Evolutionary conservation across 1,140 invertebrate genomes (phyloP).

Genomic region (Gonioctena quinquepunctata): DNA sequence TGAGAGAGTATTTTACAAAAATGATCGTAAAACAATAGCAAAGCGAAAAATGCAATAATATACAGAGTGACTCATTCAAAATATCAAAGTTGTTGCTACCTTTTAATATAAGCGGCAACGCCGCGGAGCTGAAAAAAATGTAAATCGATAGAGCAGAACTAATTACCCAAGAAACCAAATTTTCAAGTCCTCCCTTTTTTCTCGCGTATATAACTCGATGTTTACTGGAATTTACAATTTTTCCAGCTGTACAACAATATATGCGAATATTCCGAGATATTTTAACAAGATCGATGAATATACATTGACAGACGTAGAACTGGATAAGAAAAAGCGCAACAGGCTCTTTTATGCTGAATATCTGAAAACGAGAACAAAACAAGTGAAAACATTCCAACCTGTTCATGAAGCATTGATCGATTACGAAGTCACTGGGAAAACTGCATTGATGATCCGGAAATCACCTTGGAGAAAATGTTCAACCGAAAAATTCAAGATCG

Average conservation of each 20-base stretch:
- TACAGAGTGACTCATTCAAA: too few species aligned
- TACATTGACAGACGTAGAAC: conserved; percentile 14
- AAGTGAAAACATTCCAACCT: background rate
- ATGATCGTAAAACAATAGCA: too few species aligned
- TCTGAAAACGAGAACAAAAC: background rate
- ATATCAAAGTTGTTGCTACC: too few species aligned
- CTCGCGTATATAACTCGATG: too few species aligned
- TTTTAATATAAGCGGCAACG: too few species aligned
- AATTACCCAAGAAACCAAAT: too few species aligned
- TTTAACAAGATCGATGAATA: conserved; percentile 17
- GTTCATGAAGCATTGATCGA: background rate
- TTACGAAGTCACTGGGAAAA: conserved; percentile 16
- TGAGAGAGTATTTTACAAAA: too few species aligned
- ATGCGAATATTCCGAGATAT: conserved; percentile 21
- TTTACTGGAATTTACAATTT: too few species aligned
- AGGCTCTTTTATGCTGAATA: conserved; percentile 18
- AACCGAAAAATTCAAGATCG: background rate
- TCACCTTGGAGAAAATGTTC: background rate
- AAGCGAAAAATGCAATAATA: too few species aligned
- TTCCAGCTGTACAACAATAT: conserved; percentile 32
- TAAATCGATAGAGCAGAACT: too few species aligned
- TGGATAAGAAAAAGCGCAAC: conserved; percentile 8
- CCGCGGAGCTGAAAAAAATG: too few species aligned
- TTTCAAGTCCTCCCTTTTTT: too few species aligned
- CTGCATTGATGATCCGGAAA: background rate